Conservation (phyloP, 2,113 vertebrate species). For the Agapornis roseicollis region DNA sequence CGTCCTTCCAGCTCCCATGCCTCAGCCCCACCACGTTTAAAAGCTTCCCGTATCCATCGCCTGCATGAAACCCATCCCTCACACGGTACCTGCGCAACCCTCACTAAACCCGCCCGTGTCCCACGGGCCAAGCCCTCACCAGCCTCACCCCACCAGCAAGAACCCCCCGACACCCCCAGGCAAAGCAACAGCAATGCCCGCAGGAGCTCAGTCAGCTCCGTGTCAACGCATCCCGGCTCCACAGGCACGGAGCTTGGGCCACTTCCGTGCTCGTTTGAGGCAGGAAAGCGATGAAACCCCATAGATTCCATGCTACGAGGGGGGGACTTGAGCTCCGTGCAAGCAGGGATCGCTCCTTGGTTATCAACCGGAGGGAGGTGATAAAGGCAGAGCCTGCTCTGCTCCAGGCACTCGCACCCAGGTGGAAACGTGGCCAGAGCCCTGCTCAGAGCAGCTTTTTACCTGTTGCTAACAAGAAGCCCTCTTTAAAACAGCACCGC, state of each 20-base stretch:
- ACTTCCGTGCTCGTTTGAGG: neutral
- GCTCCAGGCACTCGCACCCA: neutral
- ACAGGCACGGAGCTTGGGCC: neutral
- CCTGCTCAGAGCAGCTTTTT: neutral
- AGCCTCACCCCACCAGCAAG: neutral
- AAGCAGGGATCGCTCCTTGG: neutral
- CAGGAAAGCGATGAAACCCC: neutral
- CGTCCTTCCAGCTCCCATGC: neutral
- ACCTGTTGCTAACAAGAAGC: neutral
- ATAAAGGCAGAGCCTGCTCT: no score
- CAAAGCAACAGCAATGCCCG: no score
- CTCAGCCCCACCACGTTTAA: neutral
- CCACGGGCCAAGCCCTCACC: neutral
- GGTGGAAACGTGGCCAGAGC: accelerated
- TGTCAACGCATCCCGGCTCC: no score
- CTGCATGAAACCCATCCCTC: neutral
- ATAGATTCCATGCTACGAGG: neutral
- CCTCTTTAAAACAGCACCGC: accelerated
- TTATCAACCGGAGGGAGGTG: no score
- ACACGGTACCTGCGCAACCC: neutral
- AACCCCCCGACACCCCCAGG: no score
- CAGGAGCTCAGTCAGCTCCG: neutral
- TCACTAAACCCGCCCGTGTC: neutral
- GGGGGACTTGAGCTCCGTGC: neutral
- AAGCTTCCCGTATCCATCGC: neutral